These are phyloP conservation scores for Sebastes itinus DNA, from an alignment of 2,797 vertebrate genomes.

Conservation along the genomic window DNA sequence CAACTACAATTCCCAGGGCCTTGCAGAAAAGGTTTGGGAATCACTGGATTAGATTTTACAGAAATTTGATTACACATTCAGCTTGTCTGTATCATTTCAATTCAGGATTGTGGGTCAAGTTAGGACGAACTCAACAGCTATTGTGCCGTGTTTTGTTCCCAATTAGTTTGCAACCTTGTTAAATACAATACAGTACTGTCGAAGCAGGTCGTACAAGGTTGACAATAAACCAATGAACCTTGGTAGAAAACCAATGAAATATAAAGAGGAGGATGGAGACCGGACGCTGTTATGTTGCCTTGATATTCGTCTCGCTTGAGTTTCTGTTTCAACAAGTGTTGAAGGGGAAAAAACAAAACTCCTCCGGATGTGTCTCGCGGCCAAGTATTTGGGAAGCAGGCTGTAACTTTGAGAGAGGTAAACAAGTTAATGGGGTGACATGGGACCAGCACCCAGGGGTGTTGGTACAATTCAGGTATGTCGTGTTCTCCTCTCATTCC, in stretches of 20 bases:
- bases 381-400: slow-evolving; percentile 19
- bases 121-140: neutral
- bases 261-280: neutral
- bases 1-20: too few relatives aligned
- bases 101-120: neutral
- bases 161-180: neutral
- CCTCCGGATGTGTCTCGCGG: neutral
- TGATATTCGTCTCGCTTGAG: neutral
- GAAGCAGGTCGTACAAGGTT: neutral
- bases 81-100: neutral
- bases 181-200: neutral
- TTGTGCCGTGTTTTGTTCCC: neutral
- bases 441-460: slow-evolving; percentile 16
- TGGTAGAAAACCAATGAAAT: neutral
- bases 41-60: neutral
- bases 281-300: neutral
- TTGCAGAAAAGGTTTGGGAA: too few relatives aligned
- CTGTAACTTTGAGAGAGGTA: slow-evolving; percentile 32
- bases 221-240: neutral
- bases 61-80: neutral
- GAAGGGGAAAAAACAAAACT: slow-evolving; percentile 8
- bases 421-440: slow-evolving; percentile 55
- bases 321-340: slow-evolving; percentile 6
- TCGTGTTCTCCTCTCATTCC: slow-evolving; percentile 11
- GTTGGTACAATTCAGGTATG: slow-evolving; percentile 20